Conservation (phyloP, 2,797 vertebrate species). For the Centroberyx gerrardi region DNA sequence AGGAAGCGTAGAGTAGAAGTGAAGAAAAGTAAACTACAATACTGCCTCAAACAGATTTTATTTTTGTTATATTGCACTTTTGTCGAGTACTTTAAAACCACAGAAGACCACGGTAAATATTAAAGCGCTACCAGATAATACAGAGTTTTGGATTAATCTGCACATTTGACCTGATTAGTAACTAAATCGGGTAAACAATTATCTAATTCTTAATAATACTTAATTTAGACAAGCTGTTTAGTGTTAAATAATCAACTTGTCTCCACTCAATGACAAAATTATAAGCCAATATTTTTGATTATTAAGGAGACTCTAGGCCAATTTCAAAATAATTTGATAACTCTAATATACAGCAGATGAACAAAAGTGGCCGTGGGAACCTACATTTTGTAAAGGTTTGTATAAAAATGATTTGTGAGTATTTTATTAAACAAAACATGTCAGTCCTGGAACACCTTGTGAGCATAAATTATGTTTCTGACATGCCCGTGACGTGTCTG, state of each 20-base stretch:
- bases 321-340: slow-evolving; percentile 38
- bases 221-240: slow-evolving; percentile 11
- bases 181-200: neutral
- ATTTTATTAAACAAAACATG: slow-evolving; percentile 52
- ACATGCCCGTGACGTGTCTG: slow-evolving; percentile 42
- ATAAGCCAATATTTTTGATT: neutral
- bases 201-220: slow-evolving; percentile 10
- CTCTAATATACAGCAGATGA: slow-evolving; percentile 53
- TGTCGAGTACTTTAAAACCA: slow-evolving; percentile 11
- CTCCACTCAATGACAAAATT: slow-evolving; percentile 19
- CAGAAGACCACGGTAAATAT: neutral
- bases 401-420: slow-evolving; percentile 43
- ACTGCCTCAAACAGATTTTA: neutral
- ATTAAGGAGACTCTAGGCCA: neutral
- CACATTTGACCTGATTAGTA: neutral
- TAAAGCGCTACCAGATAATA: neutral
- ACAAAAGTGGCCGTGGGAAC: slow-evolving; percentile 29
- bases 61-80: slow-evolving; percentile 8
- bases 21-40: neutral
- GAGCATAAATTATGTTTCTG: slow-evolving; percentile 47
- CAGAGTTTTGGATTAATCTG: neutral
- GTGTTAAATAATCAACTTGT: neutral
- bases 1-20: neutral
- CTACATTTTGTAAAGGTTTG: slow-evolving; percentile 14
- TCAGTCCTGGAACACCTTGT: slow-evolving; percentile 39